Evolutionary conservation across 2,797 vertebrate species (phyloP), one percentile per base, ranked within the genome.

Genomic region (Hoplostethus atlanticus): DNA sequence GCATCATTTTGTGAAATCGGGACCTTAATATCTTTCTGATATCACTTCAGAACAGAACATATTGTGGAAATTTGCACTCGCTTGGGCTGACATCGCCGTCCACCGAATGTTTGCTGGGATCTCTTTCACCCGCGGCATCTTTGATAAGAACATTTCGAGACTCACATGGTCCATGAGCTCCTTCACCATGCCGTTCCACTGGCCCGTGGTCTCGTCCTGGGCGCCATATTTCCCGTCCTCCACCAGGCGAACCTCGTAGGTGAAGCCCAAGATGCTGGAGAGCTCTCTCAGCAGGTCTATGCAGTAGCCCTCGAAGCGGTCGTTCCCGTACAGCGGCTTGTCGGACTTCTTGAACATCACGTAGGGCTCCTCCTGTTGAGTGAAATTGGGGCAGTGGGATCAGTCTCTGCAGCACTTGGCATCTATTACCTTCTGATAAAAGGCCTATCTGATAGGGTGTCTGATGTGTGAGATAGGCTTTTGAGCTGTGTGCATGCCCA

Each of bases 321-420:
- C 96, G 61, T 99, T 99, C 64, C 98, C 98, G 3, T 98, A 98
- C 63, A 99, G 95, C 3, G 97, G 98, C 85, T 98, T 98, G 92
- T 98, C 97, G 72, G 97, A 99, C 85, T 98, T 99, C 94, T 98
- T 99, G 91, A 99, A 99, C 94, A 99, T 96, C 89, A 98, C 97
- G 76, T 99, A 99, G 6, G 98, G 98, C 89, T 99, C 97, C 92
- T 97, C 97, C 98, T 99, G 94, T 77, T 86, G 52, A 58, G 58
- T 34, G 52, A 70, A 76, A 85, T 30, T 73, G 56, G 3, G 58
- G 63, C 67, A 40, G 46, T 64, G 55, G 50, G 34, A 72, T 88
- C 75, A 90, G 71, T 58, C 68, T 80, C 53, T 47, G 51, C 44
- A 56, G 59, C 46, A 53, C 63, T 73, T 64, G 50, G 69, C 71